Conservation (phyloP, 2,113 vertebrate species). For the Sigmodon hispidus region DNA sequence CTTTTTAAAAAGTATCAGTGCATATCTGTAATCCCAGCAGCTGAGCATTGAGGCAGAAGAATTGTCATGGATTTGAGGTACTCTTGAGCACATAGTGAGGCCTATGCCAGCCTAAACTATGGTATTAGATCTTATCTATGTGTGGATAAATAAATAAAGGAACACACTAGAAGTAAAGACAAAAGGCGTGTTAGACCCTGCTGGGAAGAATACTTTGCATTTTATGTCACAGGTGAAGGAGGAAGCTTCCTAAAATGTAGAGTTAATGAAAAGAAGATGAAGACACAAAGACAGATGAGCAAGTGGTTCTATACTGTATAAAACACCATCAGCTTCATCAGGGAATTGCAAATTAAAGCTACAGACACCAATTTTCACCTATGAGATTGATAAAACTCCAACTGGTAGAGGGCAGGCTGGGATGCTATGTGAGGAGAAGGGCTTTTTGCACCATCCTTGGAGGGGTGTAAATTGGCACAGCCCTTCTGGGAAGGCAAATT, state of each 20-base stretch:
- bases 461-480: not conserved
- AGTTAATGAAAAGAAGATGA: not conserved
- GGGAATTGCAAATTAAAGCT: conserved; percentile 65
- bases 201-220: not conserved
- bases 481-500: not conserved
- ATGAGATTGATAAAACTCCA: not conserved
- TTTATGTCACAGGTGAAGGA: not conserved
- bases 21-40: not conserved
- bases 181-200: not conserved
- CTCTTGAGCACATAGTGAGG: not conserved
- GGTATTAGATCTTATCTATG: not conserved
- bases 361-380: conserved; percentile 61
- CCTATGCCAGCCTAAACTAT: not conserved
- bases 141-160: not conserved
- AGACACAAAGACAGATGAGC: not conserved
- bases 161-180: not conserved
- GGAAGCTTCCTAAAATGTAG: not conserved
- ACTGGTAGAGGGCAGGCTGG: not conserved
- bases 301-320: not conserved
- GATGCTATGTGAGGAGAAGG: not conserved
- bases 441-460: not conserved
- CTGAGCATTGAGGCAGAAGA: not conserved
- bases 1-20: not conserved
- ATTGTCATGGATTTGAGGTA: not conserved
- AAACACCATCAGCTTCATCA: not conserved